These are phyloP conservation scores for Drosophila serrata DNA, from an alignment of 1,140 invertebrate genomes.

Conservation along the genomic window DNA sequence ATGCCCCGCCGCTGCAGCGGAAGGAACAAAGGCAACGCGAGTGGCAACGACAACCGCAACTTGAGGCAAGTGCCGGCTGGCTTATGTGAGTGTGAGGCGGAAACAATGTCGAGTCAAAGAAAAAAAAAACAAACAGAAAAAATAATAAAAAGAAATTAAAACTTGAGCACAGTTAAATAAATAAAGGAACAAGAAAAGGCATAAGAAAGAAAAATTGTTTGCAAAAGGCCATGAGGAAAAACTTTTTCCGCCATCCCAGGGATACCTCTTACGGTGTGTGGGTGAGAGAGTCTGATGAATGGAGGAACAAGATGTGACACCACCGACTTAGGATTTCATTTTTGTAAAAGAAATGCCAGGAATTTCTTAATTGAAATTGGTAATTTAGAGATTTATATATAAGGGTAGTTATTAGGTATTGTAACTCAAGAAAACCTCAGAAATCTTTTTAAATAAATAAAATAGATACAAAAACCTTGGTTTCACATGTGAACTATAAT, in stretches of 20 bases:
- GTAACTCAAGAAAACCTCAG: background rate
- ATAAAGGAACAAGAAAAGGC: slow-evolving; percentile 44
- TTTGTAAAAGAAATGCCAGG: slow-evolving; percentile 1
- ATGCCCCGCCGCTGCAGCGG: slow-evolving; percentile 66
- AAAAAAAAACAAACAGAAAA: slow-evolving; percentile 44
- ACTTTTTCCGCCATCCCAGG: slow-evolving; percentile 29
- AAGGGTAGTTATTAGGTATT: background rate
- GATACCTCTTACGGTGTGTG: background rate
- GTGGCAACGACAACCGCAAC: slow-evolving; percentile 75
- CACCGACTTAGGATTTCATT: background rate
- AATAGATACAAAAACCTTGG: background rate
- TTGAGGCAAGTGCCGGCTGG: slow-evolving; percentile 60
- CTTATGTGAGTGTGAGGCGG: slow-evolving; percentile 51
- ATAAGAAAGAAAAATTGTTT: slow-evolving; percentile 18
- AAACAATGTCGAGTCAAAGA: slow-evolving; percentile 66
- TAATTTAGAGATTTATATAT: too few relatives aligned
- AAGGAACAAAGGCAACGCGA: slow-evolving; percentile 68
- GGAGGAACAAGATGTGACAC: slow-evolving; percentile 6
- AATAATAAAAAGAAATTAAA: slow-evolving; percentile 74
- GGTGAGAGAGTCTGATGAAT: background rate
- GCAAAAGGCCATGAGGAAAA: slow-evolving; percentile 16
- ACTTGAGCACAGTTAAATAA: slow-evolving; percentile 75
- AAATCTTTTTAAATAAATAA: background rate
- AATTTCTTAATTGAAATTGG: slow-evolving; percentile 9
- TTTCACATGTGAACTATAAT: background rate